Evolutionary conservation across 2,888 invertebrate genomes (phyloP).

Genomic region (Didymodactylos carnosus): DNA sequence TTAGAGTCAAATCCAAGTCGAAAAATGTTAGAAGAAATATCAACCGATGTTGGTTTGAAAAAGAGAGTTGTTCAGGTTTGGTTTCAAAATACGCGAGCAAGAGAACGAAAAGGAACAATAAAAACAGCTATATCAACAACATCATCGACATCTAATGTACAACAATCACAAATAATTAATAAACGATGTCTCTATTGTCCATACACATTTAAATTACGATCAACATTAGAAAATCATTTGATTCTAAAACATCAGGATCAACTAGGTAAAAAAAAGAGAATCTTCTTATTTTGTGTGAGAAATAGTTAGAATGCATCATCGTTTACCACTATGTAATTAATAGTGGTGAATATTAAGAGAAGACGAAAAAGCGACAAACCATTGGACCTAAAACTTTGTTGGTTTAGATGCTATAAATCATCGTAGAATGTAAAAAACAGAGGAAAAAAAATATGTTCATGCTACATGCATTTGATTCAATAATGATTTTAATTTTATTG

Average conservation of each 20-base stretch:
- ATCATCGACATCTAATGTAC: constrained; percentile 32
- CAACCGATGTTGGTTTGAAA: constrained; percentile 79
- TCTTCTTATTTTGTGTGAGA: too few relatives aligned
- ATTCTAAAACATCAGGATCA: constrained; percentile 48
- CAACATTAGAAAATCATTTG: constrained; percentile 3
- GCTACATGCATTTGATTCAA: too few relatives aligned
- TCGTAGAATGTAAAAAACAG: too few relatives aligned
- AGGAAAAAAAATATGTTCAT: too few relatives aligned
- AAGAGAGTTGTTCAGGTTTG: constrained; percentile 92
- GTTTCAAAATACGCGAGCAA: constrained; percentile 73
- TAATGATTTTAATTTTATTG: too few relatives aligned
- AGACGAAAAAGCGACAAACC: too few relatives aligned
- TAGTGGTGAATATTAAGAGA: too few relatives aligned
- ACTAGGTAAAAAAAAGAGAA: constrained; percentile 84
- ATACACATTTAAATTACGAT: background rate
- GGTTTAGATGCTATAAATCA: too few relatives aligned
- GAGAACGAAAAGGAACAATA: constrained; percentile 43
- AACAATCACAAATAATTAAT: background rate
- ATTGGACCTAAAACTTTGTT: too few relatives aligned
- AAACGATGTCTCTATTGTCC: constrained; percentile 2
- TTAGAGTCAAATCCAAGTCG: constrained; percentile 88
- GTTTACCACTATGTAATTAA: too few relatives aligned
- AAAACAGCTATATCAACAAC: background rate
- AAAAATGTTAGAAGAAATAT: constrained; percentile 89
- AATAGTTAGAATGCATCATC: too few relatives aligned